Evolutionary conservation across 2,113 vertebrate species (phyloP).

Genomic region (Malurus elegans): DNA sequence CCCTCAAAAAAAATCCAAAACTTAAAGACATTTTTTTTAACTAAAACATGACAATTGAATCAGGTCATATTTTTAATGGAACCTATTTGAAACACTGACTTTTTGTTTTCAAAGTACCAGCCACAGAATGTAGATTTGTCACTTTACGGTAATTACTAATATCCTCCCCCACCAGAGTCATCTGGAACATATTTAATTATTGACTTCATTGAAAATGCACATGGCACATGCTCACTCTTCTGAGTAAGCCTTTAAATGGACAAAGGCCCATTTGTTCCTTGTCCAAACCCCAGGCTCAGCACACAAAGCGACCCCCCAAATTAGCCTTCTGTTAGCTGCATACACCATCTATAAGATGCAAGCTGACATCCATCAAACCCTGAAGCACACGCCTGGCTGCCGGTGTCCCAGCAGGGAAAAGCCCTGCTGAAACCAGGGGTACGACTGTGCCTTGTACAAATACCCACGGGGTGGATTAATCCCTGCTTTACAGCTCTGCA

Average conservation of each 20-base stretch:
- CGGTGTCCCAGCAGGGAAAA: not conserved
- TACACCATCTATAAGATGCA: not conserved
- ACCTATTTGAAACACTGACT: not conserved
- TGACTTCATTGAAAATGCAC: not conserved
- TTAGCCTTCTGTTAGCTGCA: not conserved
- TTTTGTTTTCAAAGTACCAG: slow-evolving; percentile 4
- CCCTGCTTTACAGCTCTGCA: not conserved
- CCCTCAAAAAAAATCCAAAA: not conserved
- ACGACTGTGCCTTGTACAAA: not conserved
- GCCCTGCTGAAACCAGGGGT: not conserved
- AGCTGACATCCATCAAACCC: not conserved
- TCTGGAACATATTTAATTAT: slow-evolving; percentile 36
- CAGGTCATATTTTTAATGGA: not conserved
- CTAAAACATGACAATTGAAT: not conserved
- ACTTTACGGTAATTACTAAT: not conserved
- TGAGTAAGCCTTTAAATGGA: not conserved
- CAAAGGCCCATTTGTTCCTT: slow-evolving; percentile 7
- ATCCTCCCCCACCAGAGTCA: not conserved
- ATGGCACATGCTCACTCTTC: slow-evolving; percentile 1
- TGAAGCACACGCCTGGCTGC: not conserved
- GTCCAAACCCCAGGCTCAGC: not conserved
- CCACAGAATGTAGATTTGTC: not conserved
- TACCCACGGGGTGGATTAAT: fast-evolving
- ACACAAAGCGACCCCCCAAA: not conserved
- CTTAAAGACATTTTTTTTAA: not conserved